A percentile compares a stretch with the other conserved stretches of the same genome.
Evolutionary conservation across 1,140 invertebrate species (phyloP).

Genomic region (Drosophila miranda): DNA sequence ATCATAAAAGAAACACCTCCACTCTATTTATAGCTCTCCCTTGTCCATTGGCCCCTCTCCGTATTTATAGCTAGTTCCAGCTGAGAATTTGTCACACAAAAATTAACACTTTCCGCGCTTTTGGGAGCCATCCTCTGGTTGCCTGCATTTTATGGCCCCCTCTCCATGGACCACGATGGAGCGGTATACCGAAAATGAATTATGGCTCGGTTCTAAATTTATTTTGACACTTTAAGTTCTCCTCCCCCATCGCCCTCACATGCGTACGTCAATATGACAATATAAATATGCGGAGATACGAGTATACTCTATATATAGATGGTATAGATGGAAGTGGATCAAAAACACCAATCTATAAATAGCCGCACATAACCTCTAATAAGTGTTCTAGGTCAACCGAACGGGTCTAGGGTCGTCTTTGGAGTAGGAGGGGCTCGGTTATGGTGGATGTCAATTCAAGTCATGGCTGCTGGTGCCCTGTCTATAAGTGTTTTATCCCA

Average conservation of each 20-base stretch:
- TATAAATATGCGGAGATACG: conserved; percentile 23
- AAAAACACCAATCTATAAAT: conserved; percentile 51
- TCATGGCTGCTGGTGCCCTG: conserved; percentile 54
- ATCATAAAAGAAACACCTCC: too few relatives aligned
- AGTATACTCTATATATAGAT: conserved; percentile 12
- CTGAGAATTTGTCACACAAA: neutral
- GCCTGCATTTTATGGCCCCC: conserved; percentile 15
- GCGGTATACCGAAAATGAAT: conserved; percentile 20
- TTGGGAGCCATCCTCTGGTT: conserved; percentile 5
- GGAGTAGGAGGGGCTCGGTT: too few relatives aligned
- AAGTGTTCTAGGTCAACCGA: conserved; percentile 70
- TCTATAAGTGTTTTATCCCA: neutral
- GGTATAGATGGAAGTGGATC: conserved; percentile 29
- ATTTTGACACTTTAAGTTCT: conserved; percentile 45
- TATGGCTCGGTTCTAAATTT: conserved; percentile 16
- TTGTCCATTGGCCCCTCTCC: too few relatives aligned
- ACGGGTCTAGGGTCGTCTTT: conserved; percentile 8
- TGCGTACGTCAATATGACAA: conserved; percentile 42
- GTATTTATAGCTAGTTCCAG: neutral
- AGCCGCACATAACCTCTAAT: conserved; percentile 65
- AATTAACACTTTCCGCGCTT: conserved; percentile 25
- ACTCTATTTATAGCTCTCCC: conserved; percentile 2
- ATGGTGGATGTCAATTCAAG: conserved; percentile 14
- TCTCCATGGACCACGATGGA: conserved; percentile 22
- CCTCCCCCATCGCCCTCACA: conserved; percentile 17